A percentile compares a stretch with the other conserved stretches of the same genome.
These are phyloP conservation scores for Notocelia uddmanniana DNA, from an alignment of 2,888 invertebrate genomes.

Conservation along the genomic window DNA sequence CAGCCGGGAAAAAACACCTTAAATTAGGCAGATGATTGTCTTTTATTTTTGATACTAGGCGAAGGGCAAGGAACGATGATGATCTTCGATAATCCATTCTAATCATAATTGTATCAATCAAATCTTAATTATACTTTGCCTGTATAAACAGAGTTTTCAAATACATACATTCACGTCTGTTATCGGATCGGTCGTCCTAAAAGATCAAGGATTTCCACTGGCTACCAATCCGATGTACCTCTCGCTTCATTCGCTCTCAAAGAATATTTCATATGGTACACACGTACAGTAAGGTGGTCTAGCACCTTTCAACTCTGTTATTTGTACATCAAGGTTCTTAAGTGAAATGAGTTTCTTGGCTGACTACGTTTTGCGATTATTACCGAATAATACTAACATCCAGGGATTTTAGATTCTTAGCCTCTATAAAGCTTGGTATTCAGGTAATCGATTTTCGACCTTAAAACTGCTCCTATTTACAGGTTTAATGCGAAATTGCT, in stretches of 20 bases:
- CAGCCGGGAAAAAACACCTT: background rate
- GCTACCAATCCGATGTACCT: background rate
- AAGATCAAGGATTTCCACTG: background rate
- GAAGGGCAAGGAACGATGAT: no score
- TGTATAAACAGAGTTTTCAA: no score
- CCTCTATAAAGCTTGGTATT: background rate
- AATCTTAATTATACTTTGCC: background rate
- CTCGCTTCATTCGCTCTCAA: background rate
- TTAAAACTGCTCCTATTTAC: background rate
- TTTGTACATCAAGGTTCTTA: no score
- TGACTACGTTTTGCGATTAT: no score
- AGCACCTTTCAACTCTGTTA: no score
- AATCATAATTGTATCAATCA: background rate
- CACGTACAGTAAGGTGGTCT: background rate
- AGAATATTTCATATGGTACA: background rate
- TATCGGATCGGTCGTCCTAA: background rate
- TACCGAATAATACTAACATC: background rate
- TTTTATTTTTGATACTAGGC: background rate
- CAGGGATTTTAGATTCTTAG: background rate
- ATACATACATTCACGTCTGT: background rate
- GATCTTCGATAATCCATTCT: background rate
- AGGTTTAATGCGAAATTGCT: conserved; percentile 5
- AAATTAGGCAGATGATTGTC: background rate
- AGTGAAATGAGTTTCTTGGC: no score
- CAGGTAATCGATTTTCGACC: conserved; percentile 1